Base-by-base conservation (phyloP, 2,888 invertebrate species). In the Anthophora plumipes region DNA sequence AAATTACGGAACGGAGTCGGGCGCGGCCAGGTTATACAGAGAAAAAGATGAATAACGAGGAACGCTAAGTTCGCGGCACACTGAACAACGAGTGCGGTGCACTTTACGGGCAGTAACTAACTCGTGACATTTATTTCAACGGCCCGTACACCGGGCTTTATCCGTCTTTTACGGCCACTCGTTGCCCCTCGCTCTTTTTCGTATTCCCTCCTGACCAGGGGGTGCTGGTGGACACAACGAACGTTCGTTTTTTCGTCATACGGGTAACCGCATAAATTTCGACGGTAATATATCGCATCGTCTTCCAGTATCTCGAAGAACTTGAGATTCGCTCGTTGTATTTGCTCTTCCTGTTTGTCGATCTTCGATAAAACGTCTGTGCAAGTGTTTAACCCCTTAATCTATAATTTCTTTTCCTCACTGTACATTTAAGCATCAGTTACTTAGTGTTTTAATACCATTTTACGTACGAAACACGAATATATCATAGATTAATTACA, bases 61-160 rank as follows among this genome's bases (percentile, higher is more conserved):
- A 78, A 69, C 80, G 82, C 66, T 75, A 87, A 85, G 81, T 87
- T 84, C 72, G 85, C 80, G 75, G 80, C 52, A 57, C 68, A 60
- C 67, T 76, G 81, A 87, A 75, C 77, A 82, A 84, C 78, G 77
- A 77, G 64, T 43, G 82, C 59, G 78, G 73, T 68, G 77, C 81
- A 80, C 73, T 86, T 86, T 73, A 70, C 83, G 82, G 77, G 77
- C 86, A 78, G 88, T 88, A 88, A 87, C 88, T 82, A 88, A 87
- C 84, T 84, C 82, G 77, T 83, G 84, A 87, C 87, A 86, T 87
- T 88, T 88, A 86, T 87, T 86, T 86, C 84, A 73, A 78, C 70
- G 73, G 71, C 48, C 54, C 66, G 66, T 80, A 80, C 72, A 75
- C 54, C 84, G 63, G 76, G 84, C 76, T 82, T 87, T 85, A 85